Conservation (phyloP, 2,113 vertebrate genomes). For the Centrocercus urophasianus region DNA sequence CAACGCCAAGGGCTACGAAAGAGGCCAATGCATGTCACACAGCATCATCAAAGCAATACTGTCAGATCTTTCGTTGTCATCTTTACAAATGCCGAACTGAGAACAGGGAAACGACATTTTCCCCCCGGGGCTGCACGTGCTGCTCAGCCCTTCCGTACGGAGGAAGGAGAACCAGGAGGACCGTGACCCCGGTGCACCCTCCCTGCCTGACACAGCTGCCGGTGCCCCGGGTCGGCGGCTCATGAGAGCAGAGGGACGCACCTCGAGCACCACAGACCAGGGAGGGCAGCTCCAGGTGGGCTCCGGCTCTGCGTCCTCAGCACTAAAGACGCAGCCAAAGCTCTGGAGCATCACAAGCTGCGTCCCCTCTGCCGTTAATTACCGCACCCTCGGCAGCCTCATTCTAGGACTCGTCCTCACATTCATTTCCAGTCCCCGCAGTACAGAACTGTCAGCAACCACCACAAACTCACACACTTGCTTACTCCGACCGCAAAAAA, state of each 20-base stretch:
- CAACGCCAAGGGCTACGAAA: not conserved
- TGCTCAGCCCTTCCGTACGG: not conserved
- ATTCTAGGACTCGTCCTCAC: not conserved
- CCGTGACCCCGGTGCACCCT: not conserved
- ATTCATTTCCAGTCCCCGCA: not conserved
- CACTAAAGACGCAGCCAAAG: not conserved
- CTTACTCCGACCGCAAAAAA: not conserved
- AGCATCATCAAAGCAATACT: not conserved
- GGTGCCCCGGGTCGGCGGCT: rapidly evolving
- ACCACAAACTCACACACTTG: not conserved
- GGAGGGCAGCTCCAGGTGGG: not conserved
- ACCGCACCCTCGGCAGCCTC: not conserved
- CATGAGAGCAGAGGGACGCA: not conserved
- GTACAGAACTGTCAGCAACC: not conserved
- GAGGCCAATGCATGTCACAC: not conserved
- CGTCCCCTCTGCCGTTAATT: not conserved
- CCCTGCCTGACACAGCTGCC: not conserved
- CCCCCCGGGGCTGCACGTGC: rapidly evolving
- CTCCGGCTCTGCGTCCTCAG: rapidly evolving
- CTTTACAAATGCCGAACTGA: not conserved
- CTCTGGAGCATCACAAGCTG: not conserved
- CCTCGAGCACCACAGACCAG: no score
- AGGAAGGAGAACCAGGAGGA: not conserved
- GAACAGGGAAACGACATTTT: not conserved
- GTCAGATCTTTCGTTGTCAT: not conserved